These are phyloP conservation scores for Cirrhinus molitorella DNA, from an alignment of 2,797 vertebrate genomes.

Conservation along the genomic window DNA sequence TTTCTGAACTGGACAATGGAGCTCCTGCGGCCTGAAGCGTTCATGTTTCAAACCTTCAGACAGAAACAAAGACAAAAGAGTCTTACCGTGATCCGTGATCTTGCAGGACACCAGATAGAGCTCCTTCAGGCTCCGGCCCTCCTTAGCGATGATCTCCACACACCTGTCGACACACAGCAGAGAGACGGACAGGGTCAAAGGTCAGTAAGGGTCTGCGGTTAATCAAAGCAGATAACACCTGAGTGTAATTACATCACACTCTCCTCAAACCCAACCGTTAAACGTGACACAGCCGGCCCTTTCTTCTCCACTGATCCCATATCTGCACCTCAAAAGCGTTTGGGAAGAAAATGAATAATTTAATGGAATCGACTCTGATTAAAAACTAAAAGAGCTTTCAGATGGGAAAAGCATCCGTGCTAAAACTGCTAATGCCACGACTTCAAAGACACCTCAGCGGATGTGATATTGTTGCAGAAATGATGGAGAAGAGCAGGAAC, in stretches of 20 bases:
- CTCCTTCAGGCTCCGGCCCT: conserved; percentile 94
- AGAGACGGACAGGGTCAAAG: neutral
- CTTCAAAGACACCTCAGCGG: conserved; percentile 71
- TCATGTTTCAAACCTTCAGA: too few species aligned
- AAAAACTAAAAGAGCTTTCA: conserved; percentile 61
- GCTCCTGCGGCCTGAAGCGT: neutral
- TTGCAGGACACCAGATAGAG: conserved; percentile 98
- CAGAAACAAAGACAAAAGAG: neutral
- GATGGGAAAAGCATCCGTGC: conserved; percentile 19
- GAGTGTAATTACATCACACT: conserved; percentile 30
- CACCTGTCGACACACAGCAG: conserved; percentile 85
- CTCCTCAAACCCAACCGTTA: neutral
- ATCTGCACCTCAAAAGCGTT: conserved; percentile 64
- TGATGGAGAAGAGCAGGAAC: conserved; percentile 62
- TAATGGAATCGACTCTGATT: conserved; percentile 71
- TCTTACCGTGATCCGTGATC: conserved; percentile 97
- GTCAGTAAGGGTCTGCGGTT: neutral
- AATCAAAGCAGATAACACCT: conserved; percentile 26
- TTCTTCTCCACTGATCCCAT: conserved; percentile 61
- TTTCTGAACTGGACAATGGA: neutral
- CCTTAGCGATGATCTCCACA: conserved; percentile 98
- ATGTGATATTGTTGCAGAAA: neutral
- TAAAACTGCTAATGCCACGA: conserved; percentile 34
- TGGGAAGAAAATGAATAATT: conserved; percentile 73
- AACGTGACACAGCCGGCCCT: neutral